phyloP scores from a whole-genome alignment of 30 jellyfish, hydroid and myxozoan genomes.

The Cassiopea andromeda region DNA sequence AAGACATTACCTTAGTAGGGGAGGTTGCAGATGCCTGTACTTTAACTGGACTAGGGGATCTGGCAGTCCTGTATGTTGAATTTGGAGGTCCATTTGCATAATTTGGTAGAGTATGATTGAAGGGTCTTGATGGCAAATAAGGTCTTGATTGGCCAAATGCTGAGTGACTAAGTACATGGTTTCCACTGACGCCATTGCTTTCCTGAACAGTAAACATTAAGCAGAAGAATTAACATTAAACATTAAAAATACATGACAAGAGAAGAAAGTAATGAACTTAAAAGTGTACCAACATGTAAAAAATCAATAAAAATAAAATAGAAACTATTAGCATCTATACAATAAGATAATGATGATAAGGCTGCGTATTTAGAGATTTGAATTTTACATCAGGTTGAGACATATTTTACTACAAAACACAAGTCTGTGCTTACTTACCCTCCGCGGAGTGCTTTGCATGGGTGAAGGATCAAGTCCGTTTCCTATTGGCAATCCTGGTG shows the following conservation, averaged over 20 bases:
- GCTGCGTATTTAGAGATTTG: too few species aligned
- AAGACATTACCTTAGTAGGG: slow-evolving; percentile 66
- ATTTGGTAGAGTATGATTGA: slow-evolving; percentile 6
- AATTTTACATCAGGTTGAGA: too few species aligned
- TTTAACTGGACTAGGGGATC: slow-evolving; percentile 65
- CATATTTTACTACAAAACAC: too few species aligned
- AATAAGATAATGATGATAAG: too few species aligned
- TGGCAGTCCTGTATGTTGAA: slow-evolving; percentile 3
- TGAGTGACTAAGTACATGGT: background rate
- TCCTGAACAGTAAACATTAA: background rate
- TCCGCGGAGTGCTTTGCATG: slow-evolving; percentile 68
- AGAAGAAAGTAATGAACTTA: too few species aligned
- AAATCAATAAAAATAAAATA: too few species aligned
- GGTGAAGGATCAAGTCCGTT: slow-evolving; percentile 45
- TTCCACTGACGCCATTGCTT: background rate
- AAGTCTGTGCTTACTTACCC: slow-evolving; percentile 27
- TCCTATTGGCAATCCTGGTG: slow-evolving; percentile 31
- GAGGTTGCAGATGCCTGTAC: slow-evolving; percentile 16
- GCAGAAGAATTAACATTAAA: background rate
- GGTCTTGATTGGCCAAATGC: slow-evolving; percentile 44
- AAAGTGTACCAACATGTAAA: too few species aligned
- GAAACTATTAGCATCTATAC: too few species aligned
- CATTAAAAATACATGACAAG: too few species aligned
- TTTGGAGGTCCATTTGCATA: slow-evolving; percentile 36
- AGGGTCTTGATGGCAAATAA: slow-evolving; percentile 28